Percentiles rank a stretch among this genome's conserved stretches.
These are phyloP conservation scores for Sminthurides aquaticus DNA, from an alignment of 2,888 invertebrate genomes.

Conservation along the genomic window DNA sequence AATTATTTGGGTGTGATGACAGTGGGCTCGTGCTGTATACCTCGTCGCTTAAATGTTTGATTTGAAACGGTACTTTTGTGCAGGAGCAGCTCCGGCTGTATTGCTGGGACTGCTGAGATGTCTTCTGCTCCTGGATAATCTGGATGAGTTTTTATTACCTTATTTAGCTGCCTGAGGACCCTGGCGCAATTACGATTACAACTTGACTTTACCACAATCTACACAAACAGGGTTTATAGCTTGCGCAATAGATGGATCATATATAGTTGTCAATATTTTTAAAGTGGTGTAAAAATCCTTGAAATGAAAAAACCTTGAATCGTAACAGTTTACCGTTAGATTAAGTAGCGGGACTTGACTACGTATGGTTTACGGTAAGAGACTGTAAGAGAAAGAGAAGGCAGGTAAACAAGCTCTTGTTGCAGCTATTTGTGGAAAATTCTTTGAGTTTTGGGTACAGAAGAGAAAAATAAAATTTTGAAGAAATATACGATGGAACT, in stretches of 20 bases:
- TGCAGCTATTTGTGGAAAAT: no score
- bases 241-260: not conserved
- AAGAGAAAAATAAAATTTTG: no score
- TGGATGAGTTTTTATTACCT: no score
- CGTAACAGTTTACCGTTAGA: not conserved
- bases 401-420: no score
- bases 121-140: not conserved
- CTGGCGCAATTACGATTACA: not conserved
- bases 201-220: not conserved
- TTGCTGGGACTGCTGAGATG: not conserved
- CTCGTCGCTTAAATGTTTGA: not conserved
- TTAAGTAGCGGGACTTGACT: no score
- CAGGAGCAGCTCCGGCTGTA: no score
- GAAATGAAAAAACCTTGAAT: not conserved
- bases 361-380: no score
- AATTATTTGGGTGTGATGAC: not conserved
- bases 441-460: no score
- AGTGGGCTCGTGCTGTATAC: constrained; percentile 4
- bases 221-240: not conserved
- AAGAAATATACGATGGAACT: no score
- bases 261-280: no score
- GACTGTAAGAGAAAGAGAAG: no score
- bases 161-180: not conserved
- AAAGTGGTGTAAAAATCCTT: not conserved
- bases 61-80: not conserved